Conservation (phyloP, 1,140 invertebrate genomes). For the Polyergus mexicanus region DNA sequence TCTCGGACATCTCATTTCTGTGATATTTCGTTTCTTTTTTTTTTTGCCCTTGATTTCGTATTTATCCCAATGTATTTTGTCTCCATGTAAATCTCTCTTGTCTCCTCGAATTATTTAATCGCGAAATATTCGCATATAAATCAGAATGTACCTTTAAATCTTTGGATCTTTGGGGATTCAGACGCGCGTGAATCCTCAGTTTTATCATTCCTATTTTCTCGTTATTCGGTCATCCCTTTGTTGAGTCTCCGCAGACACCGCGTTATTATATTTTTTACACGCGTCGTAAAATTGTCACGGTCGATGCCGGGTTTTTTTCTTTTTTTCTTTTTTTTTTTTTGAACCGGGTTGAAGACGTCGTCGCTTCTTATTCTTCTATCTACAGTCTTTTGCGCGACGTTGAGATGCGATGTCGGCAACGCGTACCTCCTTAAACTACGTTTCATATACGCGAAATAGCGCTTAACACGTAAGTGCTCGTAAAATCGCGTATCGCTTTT, state of each 20-base stretch:
- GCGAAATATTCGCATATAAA: neutral
- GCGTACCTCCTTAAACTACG: neutral
- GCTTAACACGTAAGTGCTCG: conserved; percentile 38
- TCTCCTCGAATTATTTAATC: neutral
- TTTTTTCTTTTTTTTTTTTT: neutral
- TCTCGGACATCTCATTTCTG: neutral
- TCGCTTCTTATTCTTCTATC: neutral
- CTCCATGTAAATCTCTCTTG: neutral
- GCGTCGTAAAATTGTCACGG: neutral
- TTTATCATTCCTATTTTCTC: neutral
- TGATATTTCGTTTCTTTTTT: neutral
- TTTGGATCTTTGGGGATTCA: neutral
- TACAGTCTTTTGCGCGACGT: neutral
- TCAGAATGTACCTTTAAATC: neutral
- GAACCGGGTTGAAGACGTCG: neutral
- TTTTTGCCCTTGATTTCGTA: neutral
- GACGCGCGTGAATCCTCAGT: neutral
- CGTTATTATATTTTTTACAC: conserved; percentile 1
- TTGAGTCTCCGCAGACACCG: no score
- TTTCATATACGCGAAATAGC: conserved; percentile 33
- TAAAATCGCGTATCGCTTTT: conserved; percentile 41
- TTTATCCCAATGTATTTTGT: neutral
- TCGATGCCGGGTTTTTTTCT: neutral
- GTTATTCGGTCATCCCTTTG: neutral
- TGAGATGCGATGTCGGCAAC: neutral